Evolutionary conservation across 1,140 invertebrate species (phyloP), one percentile per base, ranked within the genome.

Genomic region (Macrotrachela quadricornifera): DNA sequence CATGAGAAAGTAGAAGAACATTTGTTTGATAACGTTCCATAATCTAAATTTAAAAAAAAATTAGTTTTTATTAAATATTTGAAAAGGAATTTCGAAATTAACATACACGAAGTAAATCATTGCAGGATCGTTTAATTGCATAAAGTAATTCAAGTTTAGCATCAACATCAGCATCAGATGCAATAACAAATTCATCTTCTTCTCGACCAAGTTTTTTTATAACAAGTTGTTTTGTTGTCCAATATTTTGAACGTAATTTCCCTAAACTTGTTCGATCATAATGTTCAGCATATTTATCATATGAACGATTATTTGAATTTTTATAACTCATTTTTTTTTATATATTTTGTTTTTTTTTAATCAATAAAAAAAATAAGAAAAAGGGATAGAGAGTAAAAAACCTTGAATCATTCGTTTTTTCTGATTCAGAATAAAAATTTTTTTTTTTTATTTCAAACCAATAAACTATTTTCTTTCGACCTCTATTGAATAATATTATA

Each of bases 211-310:
- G 72, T 73, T 91, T 95, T 60, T 83, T 76, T 51, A 88, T 79
- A 30, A 97, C 79, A 47, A 83, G 80, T 71, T 95, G 90, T 66
- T 95, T 96, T 6, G 91, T 94, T 36, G 94, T 82, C 90, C 90
- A 99, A 70, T 86, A 96, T 57, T 92, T 85, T 66, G 91, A 84
- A 66, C 94, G 85, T 78, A 92, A 82, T 66, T 83, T 82, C 21
- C 75, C 74, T 1, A 82, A 69, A 0, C 78, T 71, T 38, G 77
- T 77, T 46, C 69, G 68, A 55, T 74, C 71, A 49, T 68, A 63
- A 47, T 69, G 64, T 55, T 73, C 72, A 45, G 61, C 57, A 57
- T 66, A 65, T 41, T 65, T 62, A 57, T 72, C 71, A 55, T 67
- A 70, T 43, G 21, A 8, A 30, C 2, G 8, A 30, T 30, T 30